A percentile compares a stretch with the other conserved stretches of the same genome.
Evolutionary conservation across 2,797 vertebrate genomes (phyloP).

Genomic region (Octomys mimax): DNA sequence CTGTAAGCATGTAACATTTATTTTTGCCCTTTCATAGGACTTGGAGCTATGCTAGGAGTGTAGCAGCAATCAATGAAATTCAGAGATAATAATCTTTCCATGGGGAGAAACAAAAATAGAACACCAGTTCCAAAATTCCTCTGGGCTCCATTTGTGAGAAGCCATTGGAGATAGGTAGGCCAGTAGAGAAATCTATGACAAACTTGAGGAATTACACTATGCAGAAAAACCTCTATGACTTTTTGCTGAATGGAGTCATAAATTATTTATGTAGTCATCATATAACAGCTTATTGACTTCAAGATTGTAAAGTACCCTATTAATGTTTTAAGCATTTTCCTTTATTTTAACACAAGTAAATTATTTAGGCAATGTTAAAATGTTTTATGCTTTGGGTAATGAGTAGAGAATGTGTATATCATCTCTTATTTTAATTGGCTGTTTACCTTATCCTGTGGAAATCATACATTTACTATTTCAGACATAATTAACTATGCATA

Average conservation of each 20-base stretch:
- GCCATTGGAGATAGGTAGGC: background rate
- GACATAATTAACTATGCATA: slow-evolving; percentile 85
- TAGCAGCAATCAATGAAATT: background rate
- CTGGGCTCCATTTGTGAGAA: background rate
- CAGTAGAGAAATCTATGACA: slow-evolving; percentile 7
- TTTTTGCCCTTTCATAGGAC: background rate
- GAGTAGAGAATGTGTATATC: slow-evolving; percentile 83
- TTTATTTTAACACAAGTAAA: slow-evolving; percentile 90
- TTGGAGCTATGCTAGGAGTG: background rate
- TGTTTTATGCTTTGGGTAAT: slow-evolving; percentile 89
- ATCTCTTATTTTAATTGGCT: slow-evolving; percentile 88
- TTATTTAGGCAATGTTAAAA: slow-evolving; percentile 89
- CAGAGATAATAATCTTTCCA: background rate
- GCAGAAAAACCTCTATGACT: slow-evolving; percentile 64
- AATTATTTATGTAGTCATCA: slow-evolving; percentile 87
- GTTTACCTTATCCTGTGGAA: slow-evolving; percentile 87
- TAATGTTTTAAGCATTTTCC: slow-evolving; percentile 89
- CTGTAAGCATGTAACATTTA: background rate
- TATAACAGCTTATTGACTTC: slow-evolving; percentile 87
- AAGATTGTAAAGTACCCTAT: slow-evolving; percentile 86
- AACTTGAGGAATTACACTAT: slow-evolving; percentile 12
- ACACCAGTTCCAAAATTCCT: background rate
- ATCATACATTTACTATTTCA: slow-evolving; percentile 87
- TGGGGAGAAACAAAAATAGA: background rate
- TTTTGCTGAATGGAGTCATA: slow-evolving; percentile 78